Base-by-base conservation (phyloP, 2,113 vertebrate genomes). In the Axis porcinus region DNA sequence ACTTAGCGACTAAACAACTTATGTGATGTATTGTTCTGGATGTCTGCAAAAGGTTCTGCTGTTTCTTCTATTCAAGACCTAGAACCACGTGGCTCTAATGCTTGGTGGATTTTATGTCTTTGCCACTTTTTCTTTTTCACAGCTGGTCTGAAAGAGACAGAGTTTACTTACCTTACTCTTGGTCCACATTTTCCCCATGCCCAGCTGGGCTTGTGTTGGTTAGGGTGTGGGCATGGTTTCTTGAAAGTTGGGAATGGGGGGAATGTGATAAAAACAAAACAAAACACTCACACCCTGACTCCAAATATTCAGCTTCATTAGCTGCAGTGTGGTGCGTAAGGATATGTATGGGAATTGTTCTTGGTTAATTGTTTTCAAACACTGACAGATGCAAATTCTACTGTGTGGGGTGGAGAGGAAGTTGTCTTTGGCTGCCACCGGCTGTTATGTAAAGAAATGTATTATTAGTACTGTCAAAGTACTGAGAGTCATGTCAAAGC, bases 1-100 rank as follows among this genome's bases (percentile, higher is more conserved):
- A 43, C 40, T 76, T 40, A 76, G 70, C 40, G 14, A 76, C 40
- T 43, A 43, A 76, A 76, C 70, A 76, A 15, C 33, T 95, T 36
- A 2, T 15, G 2, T 2, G 15, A 40, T 30, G 4, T 11, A 28
- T 19, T 13, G 23, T 89, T 91, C 93, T 94, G 55, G 67, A 43
- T 97, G 43, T 87, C 30, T 94, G 74, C 57, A 54, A 54, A 95
- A 96, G 60, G 28, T 79, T 78, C 94, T 86, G 33, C 43, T 3
- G 2, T 91, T 84, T 84, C 27, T 79, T 81, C 14, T 79, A 0
- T 7, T 93, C 43, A 33, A 14, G 76, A 88, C 15, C 1, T 45
- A 50, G 70, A 86, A 43, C 19, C 28, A 76, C 2, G n/a, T 36
- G n/a, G 33, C 45, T 78, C 52, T 58, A 43, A 50, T 58, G 95